Base-by-base conservation (phyloP, 2,113 vertebrate species). In the Coptodon rendalli region DNA sequence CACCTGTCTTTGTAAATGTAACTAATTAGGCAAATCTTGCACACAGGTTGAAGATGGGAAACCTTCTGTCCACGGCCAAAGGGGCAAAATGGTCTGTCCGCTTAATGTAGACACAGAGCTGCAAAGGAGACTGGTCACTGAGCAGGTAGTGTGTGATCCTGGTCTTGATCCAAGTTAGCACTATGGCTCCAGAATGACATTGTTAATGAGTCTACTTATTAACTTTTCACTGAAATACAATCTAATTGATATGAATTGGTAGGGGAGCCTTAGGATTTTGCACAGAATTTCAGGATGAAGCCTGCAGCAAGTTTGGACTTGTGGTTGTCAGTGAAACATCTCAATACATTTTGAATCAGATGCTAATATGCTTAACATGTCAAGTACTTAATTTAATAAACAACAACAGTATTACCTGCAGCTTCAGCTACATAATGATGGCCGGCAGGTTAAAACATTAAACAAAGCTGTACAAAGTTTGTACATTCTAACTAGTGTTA, bases 121-220 rank as follows among this genome's bases (percentile, higher is more conserved):
- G 61, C 96, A 96, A 84, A 96, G 95, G 81, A 96, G 89, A 63
- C 89, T 95, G 89, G 96, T 97, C 54, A 96, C 95, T 10, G 96
- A 97, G 88, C 97, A 97, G 96, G 97, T 97, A 63, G 7, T 38
- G n/a, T 52, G 36, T 53, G 14, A 81, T 68, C 1, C 63, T 68
- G 3, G 34, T 22, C 19, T 34, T 68, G 19, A 68, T 68, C 19
- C 63, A 38, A 22, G 63, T 38, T 68, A 68, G 34, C 63, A 38
- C 34, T 38, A 13, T 66, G 45, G 27, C 40, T 57, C 29, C 24
- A 57, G 45, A 78, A 16, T 78, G 73, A 24, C 11, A 22, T 3
- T 81, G 54, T n/a, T 31, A 14, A 34, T 29, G 1, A n/a, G 54
- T 45, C 34, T 6, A n/a, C 3, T 66, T 50, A 31, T 31, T 12